These are phyloP conservation scores for Ectropis crepuscularia DNA, from an alignment of 2,888 invertebrate genomes.

Conservation along the genomic window DNA sequence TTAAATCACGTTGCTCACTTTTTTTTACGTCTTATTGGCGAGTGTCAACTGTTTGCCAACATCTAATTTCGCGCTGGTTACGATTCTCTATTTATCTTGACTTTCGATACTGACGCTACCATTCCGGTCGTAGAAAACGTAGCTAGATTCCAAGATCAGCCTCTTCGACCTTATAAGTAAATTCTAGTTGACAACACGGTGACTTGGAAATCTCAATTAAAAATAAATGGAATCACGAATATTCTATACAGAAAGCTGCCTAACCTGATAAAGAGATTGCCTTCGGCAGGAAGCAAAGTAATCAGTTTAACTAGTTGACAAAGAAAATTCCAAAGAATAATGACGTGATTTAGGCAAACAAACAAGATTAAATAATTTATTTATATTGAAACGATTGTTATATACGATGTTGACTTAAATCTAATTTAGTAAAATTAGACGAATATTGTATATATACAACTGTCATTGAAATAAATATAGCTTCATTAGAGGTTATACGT, in stretches of 20 bases:
- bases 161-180: constrained; percentile 37
- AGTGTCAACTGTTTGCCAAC: constrained; percentile 67
- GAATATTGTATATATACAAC: not conserved
- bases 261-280: constrained; percentile 37
- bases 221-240: constrained; percentile 40
- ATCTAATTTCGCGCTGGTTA: constrained; percentile 55
- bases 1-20: constrained; percentile 62
- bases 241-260: constrained; percentile 38
- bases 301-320: constrained; percentile 21
- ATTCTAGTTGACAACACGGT: constrained; percentile 35
- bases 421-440: not conserved
- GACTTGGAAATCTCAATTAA: constrained; percentile 41
- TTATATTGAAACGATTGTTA: constrained; percentile 2
- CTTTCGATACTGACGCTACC: constrained; percentile 28
- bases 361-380: constrained; percentile 5
- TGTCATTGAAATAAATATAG: not conserved
- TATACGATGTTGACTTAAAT: constrained; percentile 9
- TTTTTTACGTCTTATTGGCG: constrained; percentile 60
- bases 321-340: constrained; percentile 17
- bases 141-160: constrained; percentile 35
- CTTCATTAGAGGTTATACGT: not conserved
- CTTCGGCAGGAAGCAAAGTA: constrained; percentile 11
- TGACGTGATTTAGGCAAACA: constrained; percentile 19
- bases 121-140: constrained; percentile 32
- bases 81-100: constrained; percentile 53